Conservation (phyloP, 2,797 vertebrate species). For the Microcaecilia unicolor region DNA sequence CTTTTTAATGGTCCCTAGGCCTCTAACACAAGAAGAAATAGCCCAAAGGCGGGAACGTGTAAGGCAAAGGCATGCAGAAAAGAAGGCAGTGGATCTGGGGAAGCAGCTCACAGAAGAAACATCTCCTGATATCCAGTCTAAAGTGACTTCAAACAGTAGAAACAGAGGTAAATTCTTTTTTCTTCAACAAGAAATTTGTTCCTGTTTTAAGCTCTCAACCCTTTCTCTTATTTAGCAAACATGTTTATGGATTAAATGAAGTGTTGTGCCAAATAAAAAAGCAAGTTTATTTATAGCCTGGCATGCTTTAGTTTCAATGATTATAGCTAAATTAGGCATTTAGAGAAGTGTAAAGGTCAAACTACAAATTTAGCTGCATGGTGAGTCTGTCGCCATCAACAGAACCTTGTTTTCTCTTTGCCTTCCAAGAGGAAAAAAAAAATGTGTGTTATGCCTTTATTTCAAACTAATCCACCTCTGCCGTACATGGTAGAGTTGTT, state of each 20-base stretch:
- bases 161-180: slow-evolving; percentile 40
- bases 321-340: not conserved
- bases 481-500: not conserved
- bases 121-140: slow-evolving; percentile 8
- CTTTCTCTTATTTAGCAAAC: not conserved
- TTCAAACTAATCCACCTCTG: too few species aligned
- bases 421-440: too few species aligned
- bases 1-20: slow-evolving; percentile 41
- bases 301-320: not conserved
- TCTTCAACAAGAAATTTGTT: not conserved
- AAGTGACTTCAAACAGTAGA: slow-evolving; percentile 11
- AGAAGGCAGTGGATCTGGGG: slow-evolving; percentile 49
- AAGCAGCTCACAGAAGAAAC: slow-evolving; percentile 25
- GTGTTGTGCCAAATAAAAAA: too few species aligned
- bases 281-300: not conserved
- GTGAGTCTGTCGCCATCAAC: not conserved
- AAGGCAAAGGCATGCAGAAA: slow-evolving; percentile 72
- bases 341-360: not conserved
- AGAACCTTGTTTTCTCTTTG: too few species aligned
- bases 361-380: not conserved
- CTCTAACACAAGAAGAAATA: slow-evolving; percentile 81
- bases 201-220: not conserved
- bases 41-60: slow-evolving; percentile 68
- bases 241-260: too few species aligned
- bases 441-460: too few species aligned